Evolutionary conservation across 2,888 invertebrate species (phyloP).

Genomic region (Gryllus longicercus): DNA sequence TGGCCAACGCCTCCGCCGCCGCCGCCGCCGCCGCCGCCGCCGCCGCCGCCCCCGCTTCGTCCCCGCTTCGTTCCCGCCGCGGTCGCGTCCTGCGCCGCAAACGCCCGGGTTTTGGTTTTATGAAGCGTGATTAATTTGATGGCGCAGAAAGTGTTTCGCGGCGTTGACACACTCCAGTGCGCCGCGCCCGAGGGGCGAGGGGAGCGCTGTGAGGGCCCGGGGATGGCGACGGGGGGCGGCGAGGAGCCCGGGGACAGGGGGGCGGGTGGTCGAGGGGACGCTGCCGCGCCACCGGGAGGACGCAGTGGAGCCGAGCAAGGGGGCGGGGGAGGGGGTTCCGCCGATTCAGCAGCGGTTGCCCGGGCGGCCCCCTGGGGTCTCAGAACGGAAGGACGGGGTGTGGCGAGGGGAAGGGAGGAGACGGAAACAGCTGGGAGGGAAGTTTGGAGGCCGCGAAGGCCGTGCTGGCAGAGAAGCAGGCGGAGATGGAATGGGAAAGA

Average conservation of each 20-base stretch:
- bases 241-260: neutral
- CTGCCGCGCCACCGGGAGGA: neutral
- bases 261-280: neutral
- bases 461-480: no score
- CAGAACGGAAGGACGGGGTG: neutral
- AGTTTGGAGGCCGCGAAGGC: no score
- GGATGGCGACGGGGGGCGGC: neutral
- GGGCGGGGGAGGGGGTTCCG: neutral
- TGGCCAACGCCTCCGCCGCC: no score
- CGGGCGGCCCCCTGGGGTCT: neutral
- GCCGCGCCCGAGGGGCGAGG: neutral
- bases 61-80: neutral
- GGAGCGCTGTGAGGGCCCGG: neutral
- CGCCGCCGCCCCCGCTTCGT: no score
- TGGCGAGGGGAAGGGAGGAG: neutral
- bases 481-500: no score
- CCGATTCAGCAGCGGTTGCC: neutral
- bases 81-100: neutral
- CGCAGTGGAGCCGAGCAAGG: neutral
- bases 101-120: neutral
- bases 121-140: conserved; percentile 17
- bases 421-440: neutral
- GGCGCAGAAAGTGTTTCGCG: neutral
- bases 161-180: conserved; percentile 5
- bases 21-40: no score